Conservation (phyloP, 2,888 invertebrate species). For the Galerucella calmariensis region DNA sequence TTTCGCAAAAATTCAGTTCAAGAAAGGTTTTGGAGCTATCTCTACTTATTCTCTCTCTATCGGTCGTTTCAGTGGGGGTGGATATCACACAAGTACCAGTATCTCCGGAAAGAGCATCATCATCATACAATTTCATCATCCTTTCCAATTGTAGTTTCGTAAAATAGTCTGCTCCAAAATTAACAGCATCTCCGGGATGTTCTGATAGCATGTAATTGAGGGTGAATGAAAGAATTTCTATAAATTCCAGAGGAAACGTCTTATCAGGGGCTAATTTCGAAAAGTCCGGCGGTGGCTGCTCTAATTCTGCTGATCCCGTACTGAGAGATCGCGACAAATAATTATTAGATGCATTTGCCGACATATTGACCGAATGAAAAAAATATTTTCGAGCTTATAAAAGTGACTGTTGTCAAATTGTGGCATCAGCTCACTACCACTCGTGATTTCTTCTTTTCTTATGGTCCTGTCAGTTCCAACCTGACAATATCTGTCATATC, state of each 20-base stretch:
- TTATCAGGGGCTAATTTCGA: background rate
- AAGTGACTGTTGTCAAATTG: background rate
- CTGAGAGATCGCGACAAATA: background rate
- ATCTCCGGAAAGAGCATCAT: background rate
- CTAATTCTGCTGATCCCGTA: background rate
- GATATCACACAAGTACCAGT: background rate
- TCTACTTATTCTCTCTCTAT: background rate
- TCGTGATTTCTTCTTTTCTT: background rate
- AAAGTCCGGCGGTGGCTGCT: background rate
- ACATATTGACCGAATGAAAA: background rate
- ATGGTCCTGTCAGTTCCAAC: no score
- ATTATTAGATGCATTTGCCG: background rate
- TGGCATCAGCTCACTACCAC: background rate
- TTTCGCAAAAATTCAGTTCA: background rate
- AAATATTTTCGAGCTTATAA: background rate
- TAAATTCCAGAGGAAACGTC: background rate
- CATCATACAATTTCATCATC: background rate
- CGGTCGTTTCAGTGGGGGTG: background rate
- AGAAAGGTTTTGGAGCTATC: background rate
- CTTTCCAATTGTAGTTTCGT: background rate
- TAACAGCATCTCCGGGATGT: background rate
- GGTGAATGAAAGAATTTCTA: background rate
- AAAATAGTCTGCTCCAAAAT: conserved; percentile 4
- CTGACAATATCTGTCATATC: no score
- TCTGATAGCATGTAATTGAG: conserved; percentile 9